Base-by-base conservation (phyloP, 2,113 vertebrate genomes). In the Hippocampus guttulatus region DNA sequence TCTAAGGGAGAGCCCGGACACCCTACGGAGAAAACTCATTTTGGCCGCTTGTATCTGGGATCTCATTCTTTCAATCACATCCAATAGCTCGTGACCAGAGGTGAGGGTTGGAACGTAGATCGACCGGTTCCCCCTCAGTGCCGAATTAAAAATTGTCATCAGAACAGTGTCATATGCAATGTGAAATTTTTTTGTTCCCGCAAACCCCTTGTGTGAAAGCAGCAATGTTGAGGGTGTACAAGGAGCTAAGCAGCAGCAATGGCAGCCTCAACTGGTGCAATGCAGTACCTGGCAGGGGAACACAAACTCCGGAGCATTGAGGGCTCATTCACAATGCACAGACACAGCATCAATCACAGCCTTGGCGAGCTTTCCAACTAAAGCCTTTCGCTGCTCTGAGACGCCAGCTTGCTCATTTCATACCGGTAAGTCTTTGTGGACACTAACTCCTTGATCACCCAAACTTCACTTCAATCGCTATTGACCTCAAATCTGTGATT, bases 201-300 rank as follows among this genome's bases (percentile, higher is more conserved):
- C 25, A 60, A 30, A 25, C 23, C 57, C 25, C 23, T 16, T 60
- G n/a, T 75, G 75, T 79, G 62, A 74, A 51, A 68, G 38, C 3
- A 72, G 67, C 62, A 65, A 21, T 40, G 12, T 65, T 30, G 9
- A 70, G 38, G 57, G 67, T 73, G 70, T 43, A 54, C 47, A 41
- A 60, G 60, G 75, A 73, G 75, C 83, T 81, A 69, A 80, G 71
- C 72, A 76, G 77, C 30, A 81, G 74, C 83, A 67, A 73, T 41
- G 74, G n/a, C 66, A 76, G 70, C 79, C 72, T 75, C 87, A 83
- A 88, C 83, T 91, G 88, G 90, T 90, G 90, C 90, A 90, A 87
- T 91, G 90, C 88, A 90, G 85, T 85, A 90, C 87, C 88, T 88
- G 85, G 83, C 79, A 8, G 63, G 73, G 66, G 66, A 68, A 79